phyloP scores from a whole-genome alignment of 1,140 invertebrate species.

The Drosophila orena region DNA sequence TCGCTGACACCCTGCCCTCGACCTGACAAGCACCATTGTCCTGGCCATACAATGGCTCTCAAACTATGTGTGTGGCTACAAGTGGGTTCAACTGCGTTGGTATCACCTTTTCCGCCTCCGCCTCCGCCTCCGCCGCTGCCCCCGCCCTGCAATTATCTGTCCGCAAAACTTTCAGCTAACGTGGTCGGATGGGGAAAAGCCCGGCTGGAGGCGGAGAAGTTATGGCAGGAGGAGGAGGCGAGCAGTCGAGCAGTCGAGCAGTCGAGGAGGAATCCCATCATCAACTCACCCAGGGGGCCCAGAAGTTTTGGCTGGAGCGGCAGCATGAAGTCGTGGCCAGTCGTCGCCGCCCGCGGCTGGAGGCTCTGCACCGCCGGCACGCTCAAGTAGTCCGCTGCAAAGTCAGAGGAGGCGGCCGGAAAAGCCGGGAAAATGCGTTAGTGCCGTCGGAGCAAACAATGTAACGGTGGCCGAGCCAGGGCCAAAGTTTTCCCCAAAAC shows the following conservation, averaged over 20 bases:
- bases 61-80: constrained; percentile 52
- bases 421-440: constrained; percentile 51
- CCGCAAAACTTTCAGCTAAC: constrained; percentile 36
- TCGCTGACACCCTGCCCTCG: constrained; percentile 14
- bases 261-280: constrained; percentile 27
- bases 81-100: constrained; percentile 63
- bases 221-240: no score
- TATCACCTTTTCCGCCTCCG: constrained; percentile 16
- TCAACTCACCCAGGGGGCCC: constrained; percentile 83
- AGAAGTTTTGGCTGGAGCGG: constrained; percentile 88
- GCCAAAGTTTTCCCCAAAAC: constrained; percentile 55
- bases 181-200: not conserved
- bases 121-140: not conserved
- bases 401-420: constrained; percentile 46
- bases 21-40: constrained; percentile 31
- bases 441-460: constrained; percentile 58
- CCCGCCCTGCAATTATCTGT: constrained; percentile 53
- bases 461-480: constrained; percentile 41
- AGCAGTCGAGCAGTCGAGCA: not conserved
- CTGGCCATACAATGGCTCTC: constrained; percentile 50
- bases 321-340: constrained; percentile 88
- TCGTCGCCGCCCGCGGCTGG: constrained; percentile 89
- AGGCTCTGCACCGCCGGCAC: constrained; percentile 84
- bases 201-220: not conserved
- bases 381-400: constrained; percentile 81